Evolutionary conservation across 1,140 invertebrate species (phyloP).

Genomic region (Lamellibrachia luymesi): DNA sequence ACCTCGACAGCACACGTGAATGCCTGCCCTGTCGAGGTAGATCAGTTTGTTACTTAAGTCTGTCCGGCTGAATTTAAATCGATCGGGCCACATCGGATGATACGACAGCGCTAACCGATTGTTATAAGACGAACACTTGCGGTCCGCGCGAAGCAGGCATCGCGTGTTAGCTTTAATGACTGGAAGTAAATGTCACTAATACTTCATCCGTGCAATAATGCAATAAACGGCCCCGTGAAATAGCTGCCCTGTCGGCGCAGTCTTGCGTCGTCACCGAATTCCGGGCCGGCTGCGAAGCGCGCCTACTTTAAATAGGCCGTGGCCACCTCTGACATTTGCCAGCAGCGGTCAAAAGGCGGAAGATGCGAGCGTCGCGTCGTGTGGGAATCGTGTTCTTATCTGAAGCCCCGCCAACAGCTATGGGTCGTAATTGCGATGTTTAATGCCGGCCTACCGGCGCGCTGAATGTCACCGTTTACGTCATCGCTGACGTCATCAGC

Average conservation of each 20-base stretch:
- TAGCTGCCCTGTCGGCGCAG: neutral
- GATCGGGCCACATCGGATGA: neutral
- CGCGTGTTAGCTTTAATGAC: neutral
- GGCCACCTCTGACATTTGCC: neutral
- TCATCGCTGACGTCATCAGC: neutral
- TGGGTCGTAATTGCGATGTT: neutral
- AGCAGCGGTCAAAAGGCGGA: neutral
- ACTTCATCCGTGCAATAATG: conserved; percentile 4
- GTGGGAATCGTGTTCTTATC: neutral
- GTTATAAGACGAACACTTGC: neutral
- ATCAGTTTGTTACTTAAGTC: neutral
- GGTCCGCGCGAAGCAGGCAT: neutral
- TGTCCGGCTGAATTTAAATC: neutral
- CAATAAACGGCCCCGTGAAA: neutral
- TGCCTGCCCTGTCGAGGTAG: neutral
- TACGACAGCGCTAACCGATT: neutral
- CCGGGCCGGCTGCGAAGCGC: neutral
- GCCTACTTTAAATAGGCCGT: neutral
- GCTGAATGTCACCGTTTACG: conserved; percentile 3
- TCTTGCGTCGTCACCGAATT: neutral
- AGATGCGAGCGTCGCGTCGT: neutral
- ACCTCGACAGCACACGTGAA: neutral
- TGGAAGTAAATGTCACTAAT: neutral
- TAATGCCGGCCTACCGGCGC: neutral
- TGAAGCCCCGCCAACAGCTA: neutral